Evolutionary conservation across 2,888 invertebrate species (phyloP).

Genomic region (Tenthredo livida): DNA sequence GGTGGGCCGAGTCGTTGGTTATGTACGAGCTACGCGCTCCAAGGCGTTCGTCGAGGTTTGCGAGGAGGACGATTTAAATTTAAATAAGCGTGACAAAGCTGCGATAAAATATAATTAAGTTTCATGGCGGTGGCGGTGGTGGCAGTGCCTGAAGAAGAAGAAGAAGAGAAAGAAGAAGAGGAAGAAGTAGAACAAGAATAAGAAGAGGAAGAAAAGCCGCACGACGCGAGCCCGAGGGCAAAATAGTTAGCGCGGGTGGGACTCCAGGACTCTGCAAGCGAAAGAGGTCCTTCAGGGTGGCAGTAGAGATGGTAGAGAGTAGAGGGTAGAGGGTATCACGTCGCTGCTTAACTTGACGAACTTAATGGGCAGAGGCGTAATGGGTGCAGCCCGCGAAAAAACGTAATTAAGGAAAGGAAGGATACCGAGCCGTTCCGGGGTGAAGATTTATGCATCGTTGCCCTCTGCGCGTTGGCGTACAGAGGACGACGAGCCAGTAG

Average conservation of each 20-base stretch:
- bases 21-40: slow-evolving; percentile 37
- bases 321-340: slow-evolving; percentile 64
- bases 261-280: slow-evolving; percentile 45
- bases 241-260: slow-evolving; percentile 53
- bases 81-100: slow-evolving; percentile 72
- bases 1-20: slow-evolving; percentile 30
- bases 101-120: slow-evolving; percentile 75
- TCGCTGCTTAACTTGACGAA: slow-evolving; percentile 72
- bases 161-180: slow-evolving; percentile 34
- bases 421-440: slow-evolving; percentile 61
- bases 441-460: slow-evolving; percentile 68
- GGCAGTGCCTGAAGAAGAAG: slow-evolving; percentile 47
- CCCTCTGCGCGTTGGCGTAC: slow-evolving; percentile 30
- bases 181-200: slow-evolving; percentile 22
- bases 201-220: slow-evolving; percentile 44
- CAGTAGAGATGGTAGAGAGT: slow-evolving; percentile 28
- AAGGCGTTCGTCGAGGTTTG: slow-evolving; percentile 33
- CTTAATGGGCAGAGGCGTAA: slow-evolving; percentile 71
- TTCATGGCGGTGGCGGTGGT: slow-evolving; percentile 55
- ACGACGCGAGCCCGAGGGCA: slow-evolving; percentile 51
- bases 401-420: slow-evolving; percentile 71
- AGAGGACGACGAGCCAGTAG: slow-evolving; percentile 20
- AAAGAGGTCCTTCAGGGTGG: slow-evolving; percentile 44
- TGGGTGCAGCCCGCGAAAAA: slow-evolving; percentile 65
- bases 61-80: slow-evolving; percentile 70